Base-by-base conservation (phyloP, 2,888 invertebrate genomes). In the Mimas tiliae region DNA sequence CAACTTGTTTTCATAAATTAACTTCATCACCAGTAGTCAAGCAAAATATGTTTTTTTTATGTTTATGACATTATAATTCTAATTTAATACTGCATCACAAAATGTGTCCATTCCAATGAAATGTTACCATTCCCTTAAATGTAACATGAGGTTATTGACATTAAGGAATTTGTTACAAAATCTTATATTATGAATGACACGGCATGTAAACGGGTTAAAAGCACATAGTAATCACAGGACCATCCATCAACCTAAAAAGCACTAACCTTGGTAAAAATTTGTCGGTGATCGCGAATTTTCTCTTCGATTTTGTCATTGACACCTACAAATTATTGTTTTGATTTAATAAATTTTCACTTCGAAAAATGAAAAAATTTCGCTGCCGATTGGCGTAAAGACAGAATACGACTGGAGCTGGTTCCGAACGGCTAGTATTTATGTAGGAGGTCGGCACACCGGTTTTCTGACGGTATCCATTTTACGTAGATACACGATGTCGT, bases 261-360 rank as follows among this genome's bases (percentile, higher is more conserved):
- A 80, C 92, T 87, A 69, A 94, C 94, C 94, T 94, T 81, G 94
- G 94, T 74, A 94, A 86, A 88, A 94, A 94, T 90, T 92, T 94
- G 89, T 94, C 91, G 79, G 89, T 93, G 79, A 93, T 92, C 83
- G 92, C 91, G 79, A 84, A 94, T 87, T 89, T 94, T 91, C 88
- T 94, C 90, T 89, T 88, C 83, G 89, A 88, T 92, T 84, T 93
- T 93, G 91, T 94, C 94, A 94, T 94, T 94, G 94, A 94, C 94
- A 94, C 94, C 87, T 89, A 91, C 84, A 80, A 78, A 76, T 84
- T 85, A 76, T 77, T 79, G 72, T 67, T 72, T 71, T 79, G 84
- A 78, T 77, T 82, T 66, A 69, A 82, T 58, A 83, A 91, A 91
- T 86, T 70, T 81, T 85, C 81, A 86, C 84, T 84, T 83, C 83